Conservation (phyloP, 2,113 vertebrate genomes). For the Pitta sordida region DNA sequence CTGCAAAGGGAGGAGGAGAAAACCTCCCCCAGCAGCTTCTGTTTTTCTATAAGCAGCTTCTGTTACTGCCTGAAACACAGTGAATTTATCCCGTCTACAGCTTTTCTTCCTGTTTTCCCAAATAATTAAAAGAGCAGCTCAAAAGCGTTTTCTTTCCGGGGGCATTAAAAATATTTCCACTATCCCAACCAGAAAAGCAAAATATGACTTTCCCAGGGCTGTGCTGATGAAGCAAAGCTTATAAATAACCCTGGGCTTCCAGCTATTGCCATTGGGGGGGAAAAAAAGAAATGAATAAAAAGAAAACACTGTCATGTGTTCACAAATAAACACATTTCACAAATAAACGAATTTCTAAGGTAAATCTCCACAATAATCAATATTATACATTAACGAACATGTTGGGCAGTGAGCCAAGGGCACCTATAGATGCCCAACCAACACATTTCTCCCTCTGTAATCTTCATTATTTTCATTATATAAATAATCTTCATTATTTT, state of each 20-base stretch:
- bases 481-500: not conserved
- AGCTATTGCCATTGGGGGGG: not conserved
- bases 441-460: not conserved
- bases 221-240: constrained; percentile 7
- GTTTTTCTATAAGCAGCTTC: constrained; percentile 23
- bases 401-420: fast-evolving
- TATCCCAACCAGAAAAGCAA: constrained; percentile 7
- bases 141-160: not conserved
- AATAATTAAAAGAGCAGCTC: constrained; percentile 48
- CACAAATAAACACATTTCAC: not conserved
- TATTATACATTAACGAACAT: not conserved
- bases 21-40: not conserved
- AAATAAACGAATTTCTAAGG: not conserved
- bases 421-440: not conserved
- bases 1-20: not conserved
- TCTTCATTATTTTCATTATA: not conserved
- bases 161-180: not conserved
- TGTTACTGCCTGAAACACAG: not conserved
- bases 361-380: not conserved
- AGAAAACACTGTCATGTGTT: not conserved
- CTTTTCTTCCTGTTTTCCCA: constrained; percentile 5
- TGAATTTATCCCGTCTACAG: not conserved
- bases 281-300: not conserved
- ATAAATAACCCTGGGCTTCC: not conserved
- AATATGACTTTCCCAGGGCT: not conserved